Base-by-base conservation (phyloP, 2,113 vertebrate species). In the Pteruthius melanotis region DNA sequence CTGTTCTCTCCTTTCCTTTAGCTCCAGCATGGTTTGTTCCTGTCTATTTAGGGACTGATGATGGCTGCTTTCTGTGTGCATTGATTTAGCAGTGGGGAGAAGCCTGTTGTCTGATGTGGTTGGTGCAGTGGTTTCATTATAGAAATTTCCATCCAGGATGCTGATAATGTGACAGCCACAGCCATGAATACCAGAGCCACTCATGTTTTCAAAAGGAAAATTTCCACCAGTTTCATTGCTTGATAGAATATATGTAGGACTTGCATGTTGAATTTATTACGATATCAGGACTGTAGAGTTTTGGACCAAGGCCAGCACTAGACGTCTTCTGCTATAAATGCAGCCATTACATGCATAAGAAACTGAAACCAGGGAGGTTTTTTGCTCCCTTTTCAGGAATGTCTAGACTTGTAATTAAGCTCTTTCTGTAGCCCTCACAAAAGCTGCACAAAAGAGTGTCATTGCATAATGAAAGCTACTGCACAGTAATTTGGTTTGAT, bases 351-450 rank as follows among this genome's bases (percentile, higher is more conserved):
- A 71, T 30, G n/a, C 28, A 49, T 53, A 76, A 87, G 82, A 96
- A 92, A 19, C 60, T 53, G 39, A 47, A 91, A 91, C 88, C 15
- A 87, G 30, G 61, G 54, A 54, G 26, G 0, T 30, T 30, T 39
- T 74, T 66, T 81, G 15, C 40, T 94, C 69, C 72, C 69, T 83
- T 96, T 97, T 95, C 83, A 96, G 44, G 72, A 84, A 61, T 10
- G 86, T 97, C 97, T 97, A 97, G 97, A 95, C 97, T 88, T 93
- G 40, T 74, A 97, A 97, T 97, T 97, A 97, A 96, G 90, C 19
- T 90, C 53, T 87, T 91, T 94, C 90, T 77, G 77, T 76, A 92
- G 85, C 44, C 63, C 59, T 97, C 82, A 92, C 75, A 96, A 93
- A 94, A 95, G 44, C 76, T 57, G 97, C 75, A 93, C 69, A 96